Base-by-base conservation (phyloP, 2,888 invertebrate genomes). In the Habrosyne pyritoides region DNA sequence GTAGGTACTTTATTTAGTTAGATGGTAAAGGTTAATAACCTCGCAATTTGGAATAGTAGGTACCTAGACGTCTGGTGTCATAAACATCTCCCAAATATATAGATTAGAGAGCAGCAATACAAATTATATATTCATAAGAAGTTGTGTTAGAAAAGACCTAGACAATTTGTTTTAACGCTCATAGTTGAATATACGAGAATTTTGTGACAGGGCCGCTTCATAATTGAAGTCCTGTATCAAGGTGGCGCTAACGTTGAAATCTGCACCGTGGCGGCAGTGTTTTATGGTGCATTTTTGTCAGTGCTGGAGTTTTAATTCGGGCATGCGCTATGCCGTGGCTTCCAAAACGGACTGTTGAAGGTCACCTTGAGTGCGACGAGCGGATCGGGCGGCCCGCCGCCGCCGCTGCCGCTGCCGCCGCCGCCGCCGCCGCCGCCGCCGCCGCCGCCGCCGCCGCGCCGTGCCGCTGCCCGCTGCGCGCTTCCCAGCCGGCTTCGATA, bases 271-370 rank as follows among this genome's bases (percentile, higher is more conserved):
- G 4, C 21, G 5, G 0, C 1, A n/a, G 33, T 12, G 59, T 0
- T 3, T 56, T 82, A 81, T 62, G 75, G 79, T 73, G 36, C 57
- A 66, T 68, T 79, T 84, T 84, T 33, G 57, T 56, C n/a, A 54
- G 60, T 47, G 36, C 30, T 53, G 36, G 21, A 52, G 54, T 58
- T 69, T 72, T 68, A 64, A 79, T 81, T 80, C 69, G 85, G 75
- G 80, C 89, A 88, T 91, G 90, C 90, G 89, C 87, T 72, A 71
- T 82, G 76, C 70, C 75, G 80, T 72, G 73, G 79, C 78, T 71
- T 81, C 81, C 81, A 79, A 86, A 86, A 81, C 69, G 73, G 75
- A 70, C 60, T 69, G 72, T 70, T 83, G 84, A 89, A 90, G 90
- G 91, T 91, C 87, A 91, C 90, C 90, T 90, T 89, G 84, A 80